phyloP scores from a whole-genome alignment of 2,797 vertebrate genomes.

The Dendrocincla tyrannina region DNA sequence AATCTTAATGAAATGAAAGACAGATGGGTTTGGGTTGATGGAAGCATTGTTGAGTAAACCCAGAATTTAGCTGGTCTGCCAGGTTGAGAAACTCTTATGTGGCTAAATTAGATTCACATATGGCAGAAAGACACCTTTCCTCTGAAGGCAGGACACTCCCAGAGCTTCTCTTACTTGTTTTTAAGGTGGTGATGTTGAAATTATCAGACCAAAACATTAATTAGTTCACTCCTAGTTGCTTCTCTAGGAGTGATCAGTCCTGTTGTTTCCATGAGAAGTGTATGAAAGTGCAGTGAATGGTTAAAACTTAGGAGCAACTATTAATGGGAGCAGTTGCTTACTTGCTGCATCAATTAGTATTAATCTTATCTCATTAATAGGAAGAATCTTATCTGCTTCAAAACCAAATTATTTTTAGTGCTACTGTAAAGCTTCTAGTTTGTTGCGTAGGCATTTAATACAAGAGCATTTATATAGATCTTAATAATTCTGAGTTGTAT shows the following conservation, averaged over 20 bases:
- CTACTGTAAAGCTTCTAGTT: not conserved
- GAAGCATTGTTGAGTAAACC: not conserved
- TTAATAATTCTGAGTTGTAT: not conserved
- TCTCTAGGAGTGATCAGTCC: not conserved
- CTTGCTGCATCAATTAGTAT: not conserved
- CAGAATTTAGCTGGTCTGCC: not conserved
- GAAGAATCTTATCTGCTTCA: not conserved
- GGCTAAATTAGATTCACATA: not conserved
- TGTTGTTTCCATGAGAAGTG: not conserved
- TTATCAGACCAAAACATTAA: not conserved
- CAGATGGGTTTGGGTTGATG: not conserved
- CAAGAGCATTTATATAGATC: not conserved
- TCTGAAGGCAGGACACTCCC: not conserved
- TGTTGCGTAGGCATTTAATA: not conserved
- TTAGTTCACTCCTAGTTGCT: not conserved
- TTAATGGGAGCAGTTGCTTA: not conserved
- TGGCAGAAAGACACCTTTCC: not conserved
- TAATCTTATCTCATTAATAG: not conserved
- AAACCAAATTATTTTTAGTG: not conserved
- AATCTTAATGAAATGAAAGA: not conserved
- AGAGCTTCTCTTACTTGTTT: constrained; percentile 1
- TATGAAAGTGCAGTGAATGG: not conserved
- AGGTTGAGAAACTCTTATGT: not conserved
- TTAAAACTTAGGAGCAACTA: not conserved
- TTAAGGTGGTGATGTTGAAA: not conserved